Evolutionary conservation across 2,888 invertebrate genomes (phyloP).

Genomic region (Pelosia muscerda): DNA sequence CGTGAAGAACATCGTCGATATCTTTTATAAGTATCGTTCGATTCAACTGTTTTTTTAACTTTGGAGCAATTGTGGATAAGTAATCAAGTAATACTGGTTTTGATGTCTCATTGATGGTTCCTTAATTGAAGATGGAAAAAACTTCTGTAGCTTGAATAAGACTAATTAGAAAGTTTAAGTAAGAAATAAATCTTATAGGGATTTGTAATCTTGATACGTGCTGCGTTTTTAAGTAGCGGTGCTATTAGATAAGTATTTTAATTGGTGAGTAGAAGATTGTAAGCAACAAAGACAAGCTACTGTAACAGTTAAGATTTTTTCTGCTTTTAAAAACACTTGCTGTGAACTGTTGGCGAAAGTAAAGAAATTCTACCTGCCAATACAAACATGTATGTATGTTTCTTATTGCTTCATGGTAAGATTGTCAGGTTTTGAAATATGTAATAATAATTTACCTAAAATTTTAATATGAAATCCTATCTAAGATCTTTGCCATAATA

Average conservation of each 20-base stretch:
- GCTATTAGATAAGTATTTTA: background rate
- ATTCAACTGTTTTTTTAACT: constrained; percentile 29
- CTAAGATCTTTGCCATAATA: too few relatives aligned
- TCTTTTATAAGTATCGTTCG: constrained; percentile 33
- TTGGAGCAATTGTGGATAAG: constrained; percentile 38
- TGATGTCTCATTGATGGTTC: constrained; percentile 41
- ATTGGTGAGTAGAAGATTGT: background rate
- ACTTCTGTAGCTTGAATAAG: constrained; percentile 25
- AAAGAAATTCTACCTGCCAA: too few relatives aligned
- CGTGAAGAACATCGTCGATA: constrained; percentile 33
- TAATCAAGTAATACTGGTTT: constrained; percentile 44
- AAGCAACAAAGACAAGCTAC: background rate
- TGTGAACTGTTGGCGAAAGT: background rate
- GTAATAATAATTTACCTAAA: too few relatives aligned
- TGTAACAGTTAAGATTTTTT: background rate
- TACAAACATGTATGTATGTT: too few relatives aligned
- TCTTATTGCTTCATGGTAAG: too few relatives aligned
- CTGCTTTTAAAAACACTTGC: too few relatives aligned
- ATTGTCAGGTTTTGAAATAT: too few relatives aligned
- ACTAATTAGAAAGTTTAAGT: constrained; percentile 18
- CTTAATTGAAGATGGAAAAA: constrained; percentile 32
- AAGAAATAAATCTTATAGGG: constrained; percentile 19
- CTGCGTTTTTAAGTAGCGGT: background rate
- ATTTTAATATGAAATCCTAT: too few relatives aligned
- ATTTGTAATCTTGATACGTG: constrained; percentile 16